Base-by-base conservation (phyloP, 1,140 invertebrate species). In the Diuraphis noxia region DNA sequence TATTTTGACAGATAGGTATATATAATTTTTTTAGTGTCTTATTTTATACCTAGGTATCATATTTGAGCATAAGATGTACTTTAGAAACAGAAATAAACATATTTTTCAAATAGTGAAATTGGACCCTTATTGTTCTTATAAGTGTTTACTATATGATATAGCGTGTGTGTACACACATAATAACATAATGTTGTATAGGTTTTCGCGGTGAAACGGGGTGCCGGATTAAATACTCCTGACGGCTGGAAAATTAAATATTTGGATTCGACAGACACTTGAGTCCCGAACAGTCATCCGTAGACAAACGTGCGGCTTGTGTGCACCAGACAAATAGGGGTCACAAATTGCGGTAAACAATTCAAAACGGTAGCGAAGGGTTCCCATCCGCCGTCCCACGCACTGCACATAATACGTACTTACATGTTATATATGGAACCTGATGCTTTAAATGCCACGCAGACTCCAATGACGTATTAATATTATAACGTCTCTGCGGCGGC, bases 331-430 rank as follows among this genome's bases (percentile, higher is more conserved):
- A 86, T 38, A 52, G 85, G 85, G 43, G 43, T 38, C 85, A 86
- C 85, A 86, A 86, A 86, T 86, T 86, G 85, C 43, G 34, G 85
- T 86, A 86, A 86, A 86, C 85, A 86, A 38, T 86, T 52, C 46
- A 52, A 86, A 86, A 86, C 34, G 85, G 9, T 34, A 38, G 21
- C 25, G 36, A 52, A 86, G 41, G 84, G 30, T 17, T 41, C 30
- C 82, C 82, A 5, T 23, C 6, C 43, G n/a, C 84, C n/a, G 36
- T 38, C 34, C 36, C 38, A 84, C 81, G 4, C 30, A 72, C 56
- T n/a, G 30, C 30, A 72, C 56, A 72, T 72, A 72, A n/a, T 63
- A 30, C 4, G 25, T 63, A 30, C 4, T 9, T 63, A 30, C 30
- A 63, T 13, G 30, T 41, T 17, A 30, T 40, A 49, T 49, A 23